Conservation (phyloP, 2,888 invertebrate species). For the Philereme vetulata region DNA sequence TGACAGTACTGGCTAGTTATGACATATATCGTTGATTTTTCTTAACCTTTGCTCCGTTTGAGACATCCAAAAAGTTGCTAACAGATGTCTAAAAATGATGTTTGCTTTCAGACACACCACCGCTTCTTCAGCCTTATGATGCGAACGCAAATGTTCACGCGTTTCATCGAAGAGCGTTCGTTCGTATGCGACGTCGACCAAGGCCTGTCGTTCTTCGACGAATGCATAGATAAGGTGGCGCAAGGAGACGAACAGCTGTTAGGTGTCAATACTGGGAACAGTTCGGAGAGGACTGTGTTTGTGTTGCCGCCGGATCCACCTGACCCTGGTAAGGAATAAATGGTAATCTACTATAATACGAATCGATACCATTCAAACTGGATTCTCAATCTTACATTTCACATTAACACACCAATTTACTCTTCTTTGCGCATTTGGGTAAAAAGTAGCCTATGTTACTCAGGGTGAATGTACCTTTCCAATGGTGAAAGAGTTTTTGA, state of each 20-base stretch:
- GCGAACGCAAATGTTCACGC: constrained; percentile 98
- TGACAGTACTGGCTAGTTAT: too few relatives aligned
- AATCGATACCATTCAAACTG: too few relatives aligned
- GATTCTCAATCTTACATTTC: too few relatives aligned
- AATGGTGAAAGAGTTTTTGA: too few relatives aligned
- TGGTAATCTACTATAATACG: too few relatives aligned
- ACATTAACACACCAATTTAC: too few relatives aligned
- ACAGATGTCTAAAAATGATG: not conserved
- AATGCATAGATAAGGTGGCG: constrained; percentile 93
- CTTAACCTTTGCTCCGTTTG: too few relatives aligned
- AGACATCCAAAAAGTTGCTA: too few relatives aligned
- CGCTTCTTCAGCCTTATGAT: constrained; percentile 95
- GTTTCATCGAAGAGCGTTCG: constrained; percentile 99
- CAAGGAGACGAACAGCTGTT: constrained; percentile 85
- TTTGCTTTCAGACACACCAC: constrained; percentile 85
- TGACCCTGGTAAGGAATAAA: constrained; percentile 59
- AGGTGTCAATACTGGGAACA: constrained; percentile 91
- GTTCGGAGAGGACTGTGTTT: constrained; percentile 96
- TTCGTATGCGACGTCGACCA: constrained; percentile 99
- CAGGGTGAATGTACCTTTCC: too few relatives aligned
- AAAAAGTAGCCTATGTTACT: too few relatives aligned
- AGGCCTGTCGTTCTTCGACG: constrained; percentile 95
- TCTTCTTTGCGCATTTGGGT: too few relatives aligned
- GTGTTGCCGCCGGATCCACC: constrained; percentile 95
- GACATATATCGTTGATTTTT: too few relatives aligned